Evolutionary conservation across 1,140 invertebrate genomes (phyloP).

Genomic region (Cherax destructor): DNA sequence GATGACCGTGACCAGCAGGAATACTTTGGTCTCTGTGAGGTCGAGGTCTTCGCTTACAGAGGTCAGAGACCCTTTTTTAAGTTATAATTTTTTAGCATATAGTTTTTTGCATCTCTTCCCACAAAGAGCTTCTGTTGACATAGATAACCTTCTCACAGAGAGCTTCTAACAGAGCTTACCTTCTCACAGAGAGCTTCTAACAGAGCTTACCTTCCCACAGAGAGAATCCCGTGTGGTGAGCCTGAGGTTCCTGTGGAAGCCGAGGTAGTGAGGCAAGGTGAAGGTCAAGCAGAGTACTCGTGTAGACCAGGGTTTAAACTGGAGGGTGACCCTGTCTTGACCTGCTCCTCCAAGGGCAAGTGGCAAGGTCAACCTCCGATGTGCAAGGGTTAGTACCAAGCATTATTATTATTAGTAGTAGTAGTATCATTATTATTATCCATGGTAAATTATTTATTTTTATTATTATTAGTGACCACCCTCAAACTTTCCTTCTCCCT

Average conservation of each 20-base stretch:
- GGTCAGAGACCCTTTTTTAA: too few species aligned
- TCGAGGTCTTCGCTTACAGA: constrained; percentile 74
- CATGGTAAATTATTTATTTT: too few species aligned
- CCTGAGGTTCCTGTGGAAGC: constrained; percentile 72
- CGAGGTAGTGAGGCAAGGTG: constrained; percentile 77
- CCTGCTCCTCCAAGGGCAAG: constrained; percentile 72
- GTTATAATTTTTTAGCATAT: too few species aligned
- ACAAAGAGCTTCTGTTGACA: too few species aligned
- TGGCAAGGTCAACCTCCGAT: constrained; percentile 73
- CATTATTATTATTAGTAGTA: too few species aligned
- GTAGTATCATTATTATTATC: too few species aligned
- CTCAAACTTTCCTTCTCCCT: too few species aligned
- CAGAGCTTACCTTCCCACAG: constrained; percentile 48
- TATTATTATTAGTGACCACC: too few species aligned
- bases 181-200: background rate
- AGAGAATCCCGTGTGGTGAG: constrained; percentile 72
- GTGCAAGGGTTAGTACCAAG: constrained; percentile 70
- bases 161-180: too few species aligned
- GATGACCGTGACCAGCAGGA: constrained; percentile 74
- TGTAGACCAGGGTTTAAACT: constrained; percentile 88
- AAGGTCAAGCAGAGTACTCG: constrained; percentile 85
- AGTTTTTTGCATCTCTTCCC: too few species aligned
- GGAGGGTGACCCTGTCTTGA: constrained; percentile 83
- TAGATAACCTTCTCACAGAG: too few species aligned
- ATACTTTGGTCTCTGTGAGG: constrained; percentile 75